These are phyloP conservation scores for Fratercula arctica DNA, from an alignment of 2,797 vertebrate species.

Conservation along the genomic window DNA sequence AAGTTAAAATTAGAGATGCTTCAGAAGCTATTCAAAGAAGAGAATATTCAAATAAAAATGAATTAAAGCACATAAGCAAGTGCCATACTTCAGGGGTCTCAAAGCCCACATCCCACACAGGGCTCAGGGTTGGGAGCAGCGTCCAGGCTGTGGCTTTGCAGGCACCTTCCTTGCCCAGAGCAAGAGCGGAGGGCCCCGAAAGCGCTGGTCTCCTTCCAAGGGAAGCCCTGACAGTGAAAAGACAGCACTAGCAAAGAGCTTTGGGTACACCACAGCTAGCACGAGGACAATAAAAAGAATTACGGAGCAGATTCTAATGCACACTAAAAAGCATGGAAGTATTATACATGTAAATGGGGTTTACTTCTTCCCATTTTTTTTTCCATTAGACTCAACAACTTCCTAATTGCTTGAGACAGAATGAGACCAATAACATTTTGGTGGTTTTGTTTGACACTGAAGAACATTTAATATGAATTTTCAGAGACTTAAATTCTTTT, in stretches of 20 bases:
- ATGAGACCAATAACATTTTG: not conserved
- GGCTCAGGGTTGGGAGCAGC: not conserved
- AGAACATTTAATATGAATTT: not conserved
- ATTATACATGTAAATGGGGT: rapidly evolving
- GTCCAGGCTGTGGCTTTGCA: not conserved
- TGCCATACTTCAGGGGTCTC: not conserved
- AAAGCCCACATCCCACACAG: not conserved
- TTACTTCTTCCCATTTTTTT: not conserved
- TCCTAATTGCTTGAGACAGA: not conserved
- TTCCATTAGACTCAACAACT: not conserved
- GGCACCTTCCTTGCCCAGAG: not conserved
- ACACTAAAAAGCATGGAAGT: not conserved
- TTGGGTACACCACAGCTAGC: not conserved
- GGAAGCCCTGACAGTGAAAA: not conserved
- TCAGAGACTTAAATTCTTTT: not conserved
- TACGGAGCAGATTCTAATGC: not conserved
- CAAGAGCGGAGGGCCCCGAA: not conserved
- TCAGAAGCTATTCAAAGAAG: not conserved
- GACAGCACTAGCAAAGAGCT: rapidly evolving
- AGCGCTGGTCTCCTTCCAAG: rapidly evolving
- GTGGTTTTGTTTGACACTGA: not conserved
- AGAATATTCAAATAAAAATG: not conserved
- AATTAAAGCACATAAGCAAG: not conserved
- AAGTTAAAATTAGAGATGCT: not conserved
- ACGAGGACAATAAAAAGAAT: too few relatives aligned